Conservation (phyloP, 2,888 invertebrate genomes). For the Oscheius sp. region DNA sequence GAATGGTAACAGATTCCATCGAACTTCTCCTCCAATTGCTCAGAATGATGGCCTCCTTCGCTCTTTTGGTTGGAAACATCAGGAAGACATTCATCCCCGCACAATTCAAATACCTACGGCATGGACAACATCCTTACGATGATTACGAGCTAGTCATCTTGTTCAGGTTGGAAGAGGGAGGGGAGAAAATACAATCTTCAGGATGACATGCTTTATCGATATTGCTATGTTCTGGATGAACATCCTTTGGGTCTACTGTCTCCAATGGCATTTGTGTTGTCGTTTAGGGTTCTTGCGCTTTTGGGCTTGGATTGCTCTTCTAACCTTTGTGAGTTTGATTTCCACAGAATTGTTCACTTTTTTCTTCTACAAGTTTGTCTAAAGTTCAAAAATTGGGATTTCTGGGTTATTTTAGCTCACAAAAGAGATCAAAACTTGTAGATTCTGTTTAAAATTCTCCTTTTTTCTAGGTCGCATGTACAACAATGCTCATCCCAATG, state of each 20-base stretch:
- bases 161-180: conserved; percentile 48
- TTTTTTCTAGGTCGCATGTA: conserved; percentile 43
- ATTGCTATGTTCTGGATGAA: conserved; percentile 67
- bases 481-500: conserved; percentile 60
- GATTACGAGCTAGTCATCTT: conserved; percentile 62
- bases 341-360: too few species aligned
- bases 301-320: conserved; percentile 43
- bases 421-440: conserved; percentile 2
- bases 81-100: conserved; percentile 66
- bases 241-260: conserved; percentile 57
- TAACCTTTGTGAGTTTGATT: conserved; percentile 17
- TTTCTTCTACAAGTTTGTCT: too few species aligned
- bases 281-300: conserved; percentile 49
- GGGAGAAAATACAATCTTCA: conserved; percentile 27
- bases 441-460: neutral
- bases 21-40: conserved; percentile 64
- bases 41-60: conserved; percentile 65
- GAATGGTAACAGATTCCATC: conserved; percentile 63
- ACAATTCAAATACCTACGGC: conserved; percentile 55
- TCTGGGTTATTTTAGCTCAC: too few species aligned
- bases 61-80: conserved; percentile 64
- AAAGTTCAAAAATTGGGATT: too few species aligned
- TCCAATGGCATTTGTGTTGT: conserved; percentile 66
- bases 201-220: conserved; percentile 62
- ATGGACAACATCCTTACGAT: conserved; percentile 59